Evolutionary conservation across 1,140 invertebrate genomes (phyloP), one percentile per base, ranked within the genome.

Genomic region (Wasmannia auropunctata): DNA sequence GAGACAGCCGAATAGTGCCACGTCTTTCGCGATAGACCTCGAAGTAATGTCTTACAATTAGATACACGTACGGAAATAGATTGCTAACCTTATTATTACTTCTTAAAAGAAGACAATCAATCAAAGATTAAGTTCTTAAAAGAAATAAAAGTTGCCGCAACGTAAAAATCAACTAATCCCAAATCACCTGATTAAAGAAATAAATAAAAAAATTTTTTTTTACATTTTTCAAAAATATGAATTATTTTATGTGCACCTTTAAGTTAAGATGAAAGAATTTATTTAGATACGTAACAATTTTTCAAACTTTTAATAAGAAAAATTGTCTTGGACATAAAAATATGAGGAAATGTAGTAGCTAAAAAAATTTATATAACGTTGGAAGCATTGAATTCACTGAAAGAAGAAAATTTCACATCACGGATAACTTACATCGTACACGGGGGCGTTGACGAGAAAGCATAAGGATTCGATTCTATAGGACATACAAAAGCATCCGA

Each of bases 381-480:
- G 16, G 37, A 76, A 72, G 49, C 19, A 2, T n/a, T 5, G 6
- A 43, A 51, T n/a, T 51, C 1, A 8, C 5, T 76, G 25, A 76
- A 76, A 74, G 74, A 62, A 63, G 14, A 1, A 25, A 58, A 4
- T 14, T 1, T 40, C 28, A 63, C 31, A 28, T 19, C 22, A 19
- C 19, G 40, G 4, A 77, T n/a, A 62, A 14, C 10, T 49, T 43
- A 25, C 43, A 40, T 63, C 14, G 10, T 31, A 34, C 14, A 19
- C 31, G 8, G 31, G 16, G 31, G 60, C n/a, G 60, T 79, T 51
- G 40, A 79, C 28, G 60, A 51, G 31, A 65, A 56, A 37, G 43
- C 76, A 79, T 65, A 46, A 79, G 58, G 28, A 65, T 51, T 79
- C 43, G 31, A 79, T 79, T 79, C 43, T 51, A n/a, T 22, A 67